Conservation (phyloP, 2,888 invertebrate genomes). For the Cephus runcator region DNA sequence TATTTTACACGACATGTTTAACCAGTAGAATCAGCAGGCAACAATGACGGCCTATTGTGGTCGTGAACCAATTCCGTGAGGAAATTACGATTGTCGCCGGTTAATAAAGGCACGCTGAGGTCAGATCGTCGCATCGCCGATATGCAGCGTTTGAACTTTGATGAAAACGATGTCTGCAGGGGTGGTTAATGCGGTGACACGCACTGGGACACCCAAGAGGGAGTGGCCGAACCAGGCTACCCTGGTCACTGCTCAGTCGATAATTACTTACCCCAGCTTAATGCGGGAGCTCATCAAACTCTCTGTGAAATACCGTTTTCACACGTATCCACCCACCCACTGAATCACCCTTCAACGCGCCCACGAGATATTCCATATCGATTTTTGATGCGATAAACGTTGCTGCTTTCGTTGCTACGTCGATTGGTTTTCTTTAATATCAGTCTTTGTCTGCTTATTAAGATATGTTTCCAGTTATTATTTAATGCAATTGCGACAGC, state of each 20-base stretch:
- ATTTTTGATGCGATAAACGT: not conserved
- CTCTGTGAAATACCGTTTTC: conserved; percentile 49
- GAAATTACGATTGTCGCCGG: not conserved
- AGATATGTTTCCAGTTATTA: not conserved
- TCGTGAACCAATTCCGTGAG: not conserved
- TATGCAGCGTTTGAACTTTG: conserved; percentile 54
- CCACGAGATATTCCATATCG: not conserved
- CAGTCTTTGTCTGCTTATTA: not conserved
- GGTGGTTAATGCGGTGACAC: conserved; percentile 56
- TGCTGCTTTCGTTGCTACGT: not conserved
- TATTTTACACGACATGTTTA: not conserved
- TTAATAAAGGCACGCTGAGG: conserved; percentile 12
- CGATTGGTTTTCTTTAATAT: not conserved
- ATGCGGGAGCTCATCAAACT: conserved; percentile 50
- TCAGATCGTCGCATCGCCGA: conserved; percentile 11
- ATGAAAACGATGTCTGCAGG: conserved; percentile 49
- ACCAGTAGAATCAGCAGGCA: not conserved
- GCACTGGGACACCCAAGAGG: conserved; percentile 58
- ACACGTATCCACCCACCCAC: conserved; percentile 28
- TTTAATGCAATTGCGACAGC: not conserved
- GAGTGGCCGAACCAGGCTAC: conserved; percentile 49
- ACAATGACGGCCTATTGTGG: not conserved
- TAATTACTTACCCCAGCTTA: conserved; percentile 57
- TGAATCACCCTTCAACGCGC: not conserved
- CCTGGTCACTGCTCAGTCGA: conserved; percentile 51